Percentiles rank a stretch among this genome's conserved stretches.
Conservation (phyloP, 1,140 invertebrate genomes). For the Pseudomyrmex sp. region DNA sequence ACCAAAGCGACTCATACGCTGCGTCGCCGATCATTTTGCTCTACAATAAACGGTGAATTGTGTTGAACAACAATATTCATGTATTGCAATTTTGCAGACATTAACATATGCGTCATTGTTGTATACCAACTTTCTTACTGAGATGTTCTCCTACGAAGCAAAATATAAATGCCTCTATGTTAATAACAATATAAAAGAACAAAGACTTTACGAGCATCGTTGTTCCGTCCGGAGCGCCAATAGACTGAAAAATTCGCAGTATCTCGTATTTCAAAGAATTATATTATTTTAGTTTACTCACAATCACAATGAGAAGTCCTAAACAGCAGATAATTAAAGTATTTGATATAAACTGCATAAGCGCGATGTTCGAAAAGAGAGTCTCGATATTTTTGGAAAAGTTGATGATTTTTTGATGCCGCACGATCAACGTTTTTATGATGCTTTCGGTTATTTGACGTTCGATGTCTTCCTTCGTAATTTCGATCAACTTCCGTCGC, state of each 20-base stretch:
- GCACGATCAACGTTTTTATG: conserved; percentile 11
- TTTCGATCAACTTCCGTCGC: not conserved
- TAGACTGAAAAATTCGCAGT: conserved; percentile 31
- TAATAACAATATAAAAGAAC: conserved; percentile 40
- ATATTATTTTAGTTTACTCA: conserved; percentile 14
- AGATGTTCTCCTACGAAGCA: conserved; percentile 59
- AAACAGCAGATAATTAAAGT: conserved; percentile 53
- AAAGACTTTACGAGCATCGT: conserved; percentile 31
- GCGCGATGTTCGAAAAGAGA: conserved; percentile 26
- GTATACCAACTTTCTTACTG: conserved; percentile 36
- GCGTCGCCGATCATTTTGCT: conserved; percentile 21
- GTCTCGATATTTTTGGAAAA: conserved; percentile 34
- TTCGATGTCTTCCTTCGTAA: not conserved
- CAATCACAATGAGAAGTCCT: conserved; percentile 44
- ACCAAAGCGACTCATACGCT: conserved; percentile 45
- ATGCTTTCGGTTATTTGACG: not conserved
- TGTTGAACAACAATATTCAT: too few species aligned
- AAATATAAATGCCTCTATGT: conserved; percentile 39
- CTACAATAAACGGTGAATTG: conserved; percentile 3
- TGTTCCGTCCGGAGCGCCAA: not conserved
- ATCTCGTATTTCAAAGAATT: not conserved
- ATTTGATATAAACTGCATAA: conserved; percentile 34
- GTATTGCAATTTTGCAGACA: not conserved
- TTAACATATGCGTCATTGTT: not conserved
- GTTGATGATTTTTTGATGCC: conserved; percentile 25